Conservation (phyloP, 53 echinoderm and acorn worm genomes). For the Glandiceps talaboti region DNA sequence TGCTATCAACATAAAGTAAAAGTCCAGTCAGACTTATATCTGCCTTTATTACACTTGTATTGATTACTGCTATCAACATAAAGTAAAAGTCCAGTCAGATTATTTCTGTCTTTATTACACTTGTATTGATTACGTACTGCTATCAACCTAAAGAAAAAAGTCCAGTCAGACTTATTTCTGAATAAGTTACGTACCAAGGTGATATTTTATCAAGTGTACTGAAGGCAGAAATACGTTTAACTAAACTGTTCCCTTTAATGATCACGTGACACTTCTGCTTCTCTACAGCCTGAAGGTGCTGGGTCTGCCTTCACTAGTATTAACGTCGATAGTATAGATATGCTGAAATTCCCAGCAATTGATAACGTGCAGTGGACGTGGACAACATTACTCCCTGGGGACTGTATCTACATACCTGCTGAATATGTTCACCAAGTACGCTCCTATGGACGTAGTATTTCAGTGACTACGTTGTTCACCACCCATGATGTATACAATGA, state of each 20-base stretch:
- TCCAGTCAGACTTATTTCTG: background rate
- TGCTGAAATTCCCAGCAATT: slow-evolving; percentile 49
- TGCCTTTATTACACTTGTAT: no score
- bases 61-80: no score
- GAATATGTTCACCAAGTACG: slow-evolving; percentile 90
- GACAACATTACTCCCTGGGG: slow-evolving; percentile 67
- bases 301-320: slow-evolving; percentile 67
- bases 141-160: no score
- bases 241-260: no score
- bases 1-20: no score
- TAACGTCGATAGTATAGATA: slow-evolving; percentile 83
- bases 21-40: no score
- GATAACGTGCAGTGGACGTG: slow-evolving; percentile 78
- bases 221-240: background rate
- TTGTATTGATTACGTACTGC: no score
- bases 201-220: background rate
- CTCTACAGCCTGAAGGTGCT: slow-evolving; percentile 24
- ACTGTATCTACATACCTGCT: slow-evolving; percentile 80
- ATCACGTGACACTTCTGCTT: no score
- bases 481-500: slow-evolving; percentile 45
- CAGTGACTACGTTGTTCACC: slow-evolving; percentile 79
- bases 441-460: slow-evolving; percentile 76
- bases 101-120: no score
- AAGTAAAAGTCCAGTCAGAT: no score
- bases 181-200: background rate